These are phyloP conservation scores for Macrosoma leucophasiata DNA, from an alignment of 2,888 invertebrate genomes.

Conservation along the genomic window DNA sequence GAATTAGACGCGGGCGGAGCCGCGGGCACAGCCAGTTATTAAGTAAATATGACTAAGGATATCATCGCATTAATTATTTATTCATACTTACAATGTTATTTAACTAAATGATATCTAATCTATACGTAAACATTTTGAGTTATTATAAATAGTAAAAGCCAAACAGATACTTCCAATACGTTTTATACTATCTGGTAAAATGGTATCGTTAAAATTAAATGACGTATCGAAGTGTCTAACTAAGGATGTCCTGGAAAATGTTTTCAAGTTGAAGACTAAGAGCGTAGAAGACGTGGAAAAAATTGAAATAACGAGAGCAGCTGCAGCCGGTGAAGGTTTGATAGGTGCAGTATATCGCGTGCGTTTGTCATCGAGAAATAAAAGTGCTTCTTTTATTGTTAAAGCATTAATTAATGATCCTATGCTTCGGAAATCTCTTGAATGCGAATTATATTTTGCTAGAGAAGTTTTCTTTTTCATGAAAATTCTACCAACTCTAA, in stretches of 20 bases:
- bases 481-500: slow-evolving; percentile 34
- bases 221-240: slow-evolving; percentile 40
- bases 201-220: slow-evolving; percentile 34
- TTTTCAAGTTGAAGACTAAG: slow-evolving; percentile 36
- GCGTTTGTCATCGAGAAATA: slow-evolving; percentile 28
- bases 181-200: slow-evolving; percentile 28
- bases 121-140: too few relatives aligned
- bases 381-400: slow-evolving; percentile 35
- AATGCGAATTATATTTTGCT: slow-evolving; percentile 32
- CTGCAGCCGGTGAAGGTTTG: slow-evolving; percentile 42
- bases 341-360: slow-evolving; percentile 45
- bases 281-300: slow-evolving; percentile 34
- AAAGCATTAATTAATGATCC: slow-evolving; percentile 38
- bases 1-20: too few relatives aligned
- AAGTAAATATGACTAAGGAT: too few relatives aligned
- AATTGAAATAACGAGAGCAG: slow-evolving; percentile 35
- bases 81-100: too few relatives aligned
- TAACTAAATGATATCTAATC: too few relatives aligned
- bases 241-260: slow-evolving; percentile 34
- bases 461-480: slow-evolving; percentile 41
- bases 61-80: too few relatives aligned
- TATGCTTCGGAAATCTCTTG: slow-evolving; percentile 33
- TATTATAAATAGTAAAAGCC: too few relatives aligned
- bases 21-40: too few relatives aligned
- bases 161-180: too few relatives aligned